These are phyloP conservation scores for Girardia tigrina DNA, from an alignment of 2,888 invertebrate species.

Conservation along the genomic window DNA sequence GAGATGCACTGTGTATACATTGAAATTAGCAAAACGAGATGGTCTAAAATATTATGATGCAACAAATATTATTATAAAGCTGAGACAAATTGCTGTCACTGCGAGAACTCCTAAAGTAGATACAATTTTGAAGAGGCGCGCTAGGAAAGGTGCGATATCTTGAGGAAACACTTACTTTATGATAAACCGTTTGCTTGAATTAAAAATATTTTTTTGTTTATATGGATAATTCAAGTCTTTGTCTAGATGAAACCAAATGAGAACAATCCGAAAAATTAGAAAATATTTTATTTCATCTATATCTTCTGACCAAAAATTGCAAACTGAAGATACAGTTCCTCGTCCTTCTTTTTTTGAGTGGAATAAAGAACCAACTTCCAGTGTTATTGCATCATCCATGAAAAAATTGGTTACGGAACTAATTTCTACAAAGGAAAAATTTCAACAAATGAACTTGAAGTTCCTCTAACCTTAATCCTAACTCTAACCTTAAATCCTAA, in stretches of 20 bases:
- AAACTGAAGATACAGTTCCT: not conserved
- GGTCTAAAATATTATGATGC: not conserved
- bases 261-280: not conserved
- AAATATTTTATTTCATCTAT: not conserved
- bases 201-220: not conserved
- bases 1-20: conserved; percentile 21
- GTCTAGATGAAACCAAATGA: not conserved
- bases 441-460: too few species aligned
- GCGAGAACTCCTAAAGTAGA: too few species aligned
- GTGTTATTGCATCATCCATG: not conserved
- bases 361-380: not conserved
- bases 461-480: too few species aligned
- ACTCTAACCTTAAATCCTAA: too few species aligned
- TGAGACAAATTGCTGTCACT: conserved; percentile 2
- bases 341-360: not conserved
- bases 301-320: not conserved
- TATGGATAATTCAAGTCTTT: not conserved
- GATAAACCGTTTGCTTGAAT: not conserved
- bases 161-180: not conserved
- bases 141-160: not conserved
- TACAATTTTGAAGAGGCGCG: too few species aligned
- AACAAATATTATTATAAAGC: not conserved
- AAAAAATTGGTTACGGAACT: too few species aligned
- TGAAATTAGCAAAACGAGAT: not conserved
- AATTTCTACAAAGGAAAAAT: too few species aligned